These are phyloP conservation scores for Vanessa atalanta DNA, from an alignment of 1,140 invertebrate species.

Conservation along the genomic window DNA sequence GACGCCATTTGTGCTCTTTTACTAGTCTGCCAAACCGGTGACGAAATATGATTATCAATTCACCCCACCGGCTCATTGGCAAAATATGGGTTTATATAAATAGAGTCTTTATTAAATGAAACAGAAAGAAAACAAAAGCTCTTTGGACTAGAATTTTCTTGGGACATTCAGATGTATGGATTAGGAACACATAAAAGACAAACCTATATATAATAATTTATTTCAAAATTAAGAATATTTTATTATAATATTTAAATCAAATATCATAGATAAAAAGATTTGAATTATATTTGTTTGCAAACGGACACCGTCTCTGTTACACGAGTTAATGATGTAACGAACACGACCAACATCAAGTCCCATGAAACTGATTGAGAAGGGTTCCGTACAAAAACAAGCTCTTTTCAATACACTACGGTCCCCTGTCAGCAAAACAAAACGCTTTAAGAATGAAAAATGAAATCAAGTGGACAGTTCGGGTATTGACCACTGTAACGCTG, in stretches of 20 bases:
- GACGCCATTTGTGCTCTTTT: too few species aligned
- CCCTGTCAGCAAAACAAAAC: slow-evolving; percentile 75
- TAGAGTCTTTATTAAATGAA: too few species aligned
- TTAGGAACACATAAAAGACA: too few species aligned
- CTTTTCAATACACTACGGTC: slow-evolving; percentile 65
- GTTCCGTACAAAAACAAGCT: slow-evolving; percentile 66
- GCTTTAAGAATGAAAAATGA: slow-evolving; percentile 78
- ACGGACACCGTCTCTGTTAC: slow-evolving; percentile 37
- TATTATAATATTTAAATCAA: neutral
- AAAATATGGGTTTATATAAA: too few species aligned
- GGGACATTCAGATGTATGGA: too few species aligned
- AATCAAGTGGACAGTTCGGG: slow-evolving; percentile 71
- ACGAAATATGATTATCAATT: too few species aligned
- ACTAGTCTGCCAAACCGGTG: too few species aligned
- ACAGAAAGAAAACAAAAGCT: too few species aligned
- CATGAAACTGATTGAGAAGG: slow-evolving; percentile 62
- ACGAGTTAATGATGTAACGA: slow-evolving; percentile 65
- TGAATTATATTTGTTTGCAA: neutral
- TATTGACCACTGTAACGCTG: slow-evolving; percentile 36
- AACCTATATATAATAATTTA: too few species aligned
- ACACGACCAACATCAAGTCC: slow-evolving; percentile 43
- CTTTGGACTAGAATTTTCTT: too few species aligned
- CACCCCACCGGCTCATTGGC: too few species aligned
- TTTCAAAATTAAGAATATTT: too few species aligned
- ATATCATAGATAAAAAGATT: neutral